Evolutionary conservation across 2,113 vertebrate species (phyloP).

Genomic region (Pomatorhinus ruficollis): DNA sequence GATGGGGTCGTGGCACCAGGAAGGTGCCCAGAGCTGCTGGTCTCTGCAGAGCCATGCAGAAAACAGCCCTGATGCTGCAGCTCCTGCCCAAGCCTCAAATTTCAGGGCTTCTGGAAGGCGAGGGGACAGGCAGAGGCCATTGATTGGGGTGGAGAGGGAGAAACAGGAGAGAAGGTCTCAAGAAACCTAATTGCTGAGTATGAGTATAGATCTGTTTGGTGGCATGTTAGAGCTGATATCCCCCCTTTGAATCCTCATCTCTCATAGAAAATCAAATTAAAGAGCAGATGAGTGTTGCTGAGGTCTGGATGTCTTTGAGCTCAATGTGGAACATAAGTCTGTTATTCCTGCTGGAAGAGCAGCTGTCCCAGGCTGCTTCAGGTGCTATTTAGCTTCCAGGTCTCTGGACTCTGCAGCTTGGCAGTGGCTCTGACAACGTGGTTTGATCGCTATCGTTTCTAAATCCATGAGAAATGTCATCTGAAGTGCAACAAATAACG

Average conservation of each 20-base stretch:
- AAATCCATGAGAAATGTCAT: conserved; percentile 35
- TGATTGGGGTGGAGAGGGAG: not conserved
- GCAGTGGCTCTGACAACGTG: not conserved
- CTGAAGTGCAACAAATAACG: conserved; percentile 63
- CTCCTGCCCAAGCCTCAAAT: not conserved
- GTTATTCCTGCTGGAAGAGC: not conserved
- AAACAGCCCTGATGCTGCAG: not conserved
- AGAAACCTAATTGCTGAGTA: not conserved
- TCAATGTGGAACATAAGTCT: fast-evolving
- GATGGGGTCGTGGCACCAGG: fast-evolving
- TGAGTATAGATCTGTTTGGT: not conserved
- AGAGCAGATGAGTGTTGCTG: not conserved
- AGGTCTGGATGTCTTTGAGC: not conserved
- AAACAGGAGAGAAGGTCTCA: not conserved
- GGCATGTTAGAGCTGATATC: not conserved
- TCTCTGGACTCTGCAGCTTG: not conserved
- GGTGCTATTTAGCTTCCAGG: not conserved
- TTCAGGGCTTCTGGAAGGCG: not conserved
- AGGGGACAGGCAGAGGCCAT: not conserved
- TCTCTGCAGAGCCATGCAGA: fast-evolving
- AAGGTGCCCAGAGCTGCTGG: fast-evolving
- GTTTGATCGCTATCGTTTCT: conserved; percentile 9
- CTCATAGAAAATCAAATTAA: not conserved
- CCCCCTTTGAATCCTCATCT: not conserved
- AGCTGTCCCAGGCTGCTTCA: not conserved